These are phyloP conservation scores for Myanophis thanlyinensis DNA, from an alignment of 2,113 vertebrate genomes.

Conservation along the genomic window DNA sequence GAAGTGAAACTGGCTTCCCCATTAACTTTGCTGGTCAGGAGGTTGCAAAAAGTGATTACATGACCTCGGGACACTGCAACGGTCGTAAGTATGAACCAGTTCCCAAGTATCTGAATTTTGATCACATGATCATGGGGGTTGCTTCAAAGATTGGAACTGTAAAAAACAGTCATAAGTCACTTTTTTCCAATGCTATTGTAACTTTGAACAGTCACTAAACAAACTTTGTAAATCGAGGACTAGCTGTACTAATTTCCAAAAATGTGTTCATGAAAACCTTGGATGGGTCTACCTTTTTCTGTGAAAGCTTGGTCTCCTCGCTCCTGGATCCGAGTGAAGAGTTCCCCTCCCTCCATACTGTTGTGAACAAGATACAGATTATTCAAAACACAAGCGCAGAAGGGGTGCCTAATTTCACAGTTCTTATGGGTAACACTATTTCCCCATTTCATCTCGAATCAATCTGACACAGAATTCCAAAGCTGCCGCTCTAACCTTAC, in stretches of 20 bases:
- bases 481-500: background rate
- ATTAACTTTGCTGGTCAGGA: too few species aligned
- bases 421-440: background rate
- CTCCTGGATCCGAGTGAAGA: conserved; percentile 95
- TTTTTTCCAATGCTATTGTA: too few species aligned
- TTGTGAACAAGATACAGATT: conserved; percentile 58
- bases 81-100: too few species aligned
- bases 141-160: too few species aligned
- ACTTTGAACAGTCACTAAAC: too few species aligned
- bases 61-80: too few species aligned
- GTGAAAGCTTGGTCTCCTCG: conserved; percentile 98
- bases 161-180: too few species aligned
- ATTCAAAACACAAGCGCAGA: background rate
- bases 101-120: too few species aligned
- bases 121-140: too few species aligned
- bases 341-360: conserved; percentile 98
- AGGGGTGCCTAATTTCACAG: background rate
- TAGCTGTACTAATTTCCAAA: background rate
- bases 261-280: background rate
- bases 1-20: too few species aligned
- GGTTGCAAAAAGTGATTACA: too few species aligned
- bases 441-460: background rate
- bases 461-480: background rate
- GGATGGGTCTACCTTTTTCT: conserved; percentile 84
- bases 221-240: too few species aligned